phyloP scores from a whole-genome alignment of 1,140 invertebrate species.

The Brachionus paranguensis region DNA sequence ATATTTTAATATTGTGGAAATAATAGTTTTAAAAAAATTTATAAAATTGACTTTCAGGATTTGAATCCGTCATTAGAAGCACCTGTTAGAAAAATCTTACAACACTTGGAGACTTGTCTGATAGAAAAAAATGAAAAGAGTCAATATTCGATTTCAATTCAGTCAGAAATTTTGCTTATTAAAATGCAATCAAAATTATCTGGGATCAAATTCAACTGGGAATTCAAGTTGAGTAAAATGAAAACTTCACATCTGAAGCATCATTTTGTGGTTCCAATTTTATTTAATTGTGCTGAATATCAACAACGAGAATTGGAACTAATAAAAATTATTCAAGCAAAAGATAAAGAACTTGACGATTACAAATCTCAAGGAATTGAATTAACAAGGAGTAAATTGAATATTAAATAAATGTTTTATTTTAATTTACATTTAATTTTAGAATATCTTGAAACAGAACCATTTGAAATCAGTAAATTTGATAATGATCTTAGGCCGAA shows the following conservation, averaged over 20 bases:
- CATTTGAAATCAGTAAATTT: background rate
- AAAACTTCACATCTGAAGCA: background rate
- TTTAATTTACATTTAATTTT: background rate
- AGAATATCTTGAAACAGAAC: conserved; percentile 20
- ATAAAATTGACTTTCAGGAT: background rate
- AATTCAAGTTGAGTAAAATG: background rate
- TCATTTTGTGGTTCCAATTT: background rate
- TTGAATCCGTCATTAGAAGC: conserved; percentile 30
- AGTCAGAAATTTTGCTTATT: background rate
- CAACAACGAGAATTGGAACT: conserved; percentile 46
- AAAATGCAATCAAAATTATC: conserved; percentile 28
- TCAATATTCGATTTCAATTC: background rate
- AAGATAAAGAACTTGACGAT: conserved; percentile 50
- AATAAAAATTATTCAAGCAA: conserved; percentile 44
- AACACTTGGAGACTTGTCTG: background rate
- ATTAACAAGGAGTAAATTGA: conserved; percentile 45
- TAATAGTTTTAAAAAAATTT: background rate
- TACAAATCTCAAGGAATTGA: conserved; percentile 47
- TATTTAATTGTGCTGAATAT: conserved; percentile 42
- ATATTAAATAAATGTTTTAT: background rate
- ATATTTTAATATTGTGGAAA: no score
- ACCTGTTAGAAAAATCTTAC: background rate
- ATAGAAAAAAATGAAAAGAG: background rate
- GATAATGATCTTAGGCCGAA: background rate
- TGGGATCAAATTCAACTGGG: conserved; percentile 22